Evolutionary conservation across 2,888 invertebrate genomes (phyloP).

Genomic region (Pollenia amentaria): DNA sequence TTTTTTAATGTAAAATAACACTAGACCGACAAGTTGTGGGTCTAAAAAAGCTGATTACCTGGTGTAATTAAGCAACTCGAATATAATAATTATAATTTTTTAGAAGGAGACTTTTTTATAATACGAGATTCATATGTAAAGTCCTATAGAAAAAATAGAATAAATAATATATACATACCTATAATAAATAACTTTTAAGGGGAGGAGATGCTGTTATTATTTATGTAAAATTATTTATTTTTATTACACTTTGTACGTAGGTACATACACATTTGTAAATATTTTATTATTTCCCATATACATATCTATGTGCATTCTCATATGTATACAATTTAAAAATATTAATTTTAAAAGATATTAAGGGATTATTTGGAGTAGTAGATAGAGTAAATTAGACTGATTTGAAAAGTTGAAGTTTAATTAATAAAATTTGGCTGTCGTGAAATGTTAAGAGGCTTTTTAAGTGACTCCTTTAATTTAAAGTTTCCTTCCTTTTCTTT

Average conservation of each 20-base stretch:
- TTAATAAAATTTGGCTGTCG: conserved; percentile 39
- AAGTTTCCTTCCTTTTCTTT: conserved; percentile 36
- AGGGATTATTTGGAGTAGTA: conserved; percentile 27
- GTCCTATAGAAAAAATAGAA: no score
- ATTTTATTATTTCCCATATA: background rate
- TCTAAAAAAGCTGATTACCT: conserved; percentile 81
- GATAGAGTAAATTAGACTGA: background rate
- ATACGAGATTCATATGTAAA: background rate
- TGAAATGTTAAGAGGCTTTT: conserved; percentile 65
- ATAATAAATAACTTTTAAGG: background rate
- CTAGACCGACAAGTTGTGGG: background rate
- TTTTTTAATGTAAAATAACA: conserved; percentile 11
- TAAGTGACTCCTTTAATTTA: conserved; percentile 56
- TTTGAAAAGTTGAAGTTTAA: conserved; percentile 24
- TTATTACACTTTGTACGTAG: conserved; percentile 14
- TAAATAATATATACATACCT: no score
- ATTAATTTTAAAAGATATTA: conserved; percentile 23
- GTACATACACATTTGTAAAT: background rate
- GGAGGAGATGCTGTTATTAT: conserved; percentile 18
- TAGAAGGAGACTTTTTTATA: conserved; percentile 78
- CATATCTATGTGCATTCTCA: no score
- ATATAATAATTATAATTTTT: conserved; percentile 85
- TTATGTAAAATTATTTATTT: conserved; percentile 56
- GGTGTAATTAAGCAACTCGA: conserved; percentile 85
- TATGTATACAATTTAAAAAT: no score